These are phyloP conservation scores for Varecia variegata DNA, from an alignment of 2,797 vertebrate genomes.

Conservation along the genomic window DNA sequence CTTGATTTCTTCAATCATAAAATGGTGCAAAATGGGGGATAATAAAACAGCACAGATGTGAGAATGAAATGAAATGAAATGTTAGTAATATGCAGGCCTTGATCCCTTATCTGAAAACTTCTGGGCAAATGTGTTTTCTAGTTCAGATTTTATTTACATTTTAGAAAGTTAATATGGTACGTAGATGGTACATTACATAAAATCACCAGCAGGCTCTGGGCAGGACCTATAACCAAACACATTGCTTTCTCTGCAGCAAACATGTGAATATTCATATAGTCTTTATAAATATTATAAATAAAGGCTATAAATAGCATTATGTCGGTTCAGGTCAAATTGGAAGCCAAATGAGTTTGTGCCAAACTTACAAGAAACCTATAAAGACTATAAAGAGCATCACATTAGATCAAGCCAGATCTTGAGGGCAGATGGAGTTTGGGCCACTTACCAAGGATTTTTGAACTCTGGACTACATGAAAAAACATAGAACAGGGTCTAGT, in stretches of 20 bases:
- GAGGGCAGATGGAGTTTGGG: neutral
- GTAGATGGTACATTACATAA: neutral
- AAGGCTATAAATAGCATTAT: neutral
- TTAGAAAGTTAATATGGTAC: neutral
- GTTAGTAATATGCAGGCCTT: neutral
- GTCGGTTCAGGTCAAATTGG: neutral
- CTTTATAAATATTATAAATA: neutral
- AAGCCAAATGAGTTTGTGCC: neutral
- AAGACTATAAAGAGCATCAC: neutral
- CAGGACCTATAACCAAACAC: neutral
- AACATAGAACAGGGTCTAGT: neutral
- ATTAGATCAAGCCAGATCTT: neutral
- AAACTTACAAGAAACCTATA: neutral
- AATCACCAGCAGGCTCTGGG: neutral
- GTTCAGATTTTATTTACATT: neutral
- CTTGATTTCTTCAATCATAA: neutral
- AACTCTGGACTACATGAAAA: neutral
- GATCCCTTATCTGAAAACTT: neutral
- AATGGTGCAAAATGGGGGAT: neutral
- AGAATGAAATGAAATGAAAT: neutral
- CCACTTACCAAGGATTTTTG: neutral
- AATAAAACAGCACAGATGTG: neutral
- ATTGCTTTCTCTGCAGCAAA: neutral
- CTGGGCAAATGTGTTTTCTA: neutral
- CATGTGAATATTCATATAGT: neutral